phyloP scores from a whole-genome alignment of 2,888 invertebrate genomes.

The Clivina fossor region DNA sequence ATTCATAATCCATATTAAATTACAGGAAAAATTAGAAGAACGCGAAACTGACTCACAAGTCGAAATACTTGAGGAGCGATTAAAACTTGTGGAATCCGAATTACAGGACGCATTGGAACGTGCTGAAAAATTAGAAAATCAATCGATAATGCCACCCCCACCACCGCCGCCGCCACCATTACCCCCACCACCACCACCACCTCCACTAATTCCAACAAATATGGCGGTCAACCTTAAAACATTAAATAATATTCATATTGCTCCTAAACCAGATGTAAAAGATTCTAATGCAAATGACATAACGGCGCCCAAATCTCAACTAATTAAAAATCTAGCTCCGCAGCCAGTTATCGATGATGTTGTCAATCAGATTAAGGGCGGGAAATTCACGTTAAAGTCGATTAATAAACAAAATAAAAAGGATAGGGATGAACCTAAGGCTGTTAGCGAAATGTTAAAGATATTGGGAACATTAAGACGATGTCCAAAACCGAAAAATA shows the following conservation, averaged over 20 bases:
- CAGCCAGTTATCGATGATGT: slow-evolving; percentile 64
- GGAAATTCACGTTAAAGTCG: slow-evolving; percentile 69
- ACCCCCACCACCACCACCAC: slow-evolving; percentile 46
- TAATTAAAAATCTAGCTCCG: slow-evolving; percentile 4
- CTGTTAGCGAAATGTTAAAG: slow-evolving; percentile 68
- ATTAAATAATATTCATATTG: not conserved
- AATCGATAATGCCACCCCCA: slow-evolving; percentile 53
- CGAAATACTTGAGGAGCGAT: slow-evolving; percentile 69
- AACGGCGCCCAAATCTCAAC: slow-evolving; percentile 10
- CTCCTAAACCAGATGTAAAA: slow-evolving; percentile 32
- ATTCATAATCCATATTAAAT: slow-evolving; percentile 16
- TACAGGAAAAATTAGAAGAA: slow-evolving; percentile 64
- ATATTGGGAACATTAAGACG: slow-evolving; percentile 65
- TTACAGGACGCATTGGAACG: slow-evolving; percentile 62
- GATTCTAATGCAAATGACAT: slow-evolving; percentile 22
- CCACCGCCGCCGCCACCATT: slow-evolving; percentile 54
- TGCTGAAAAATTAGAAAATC: slow-evolving; percentile 60
- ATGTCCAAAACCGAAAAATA: slow-evolving; percentile 54
- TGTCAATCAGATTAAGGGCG: slow-evolving; percentile 75
- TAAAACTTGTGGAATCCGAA: slow-evolving; percentile 69
- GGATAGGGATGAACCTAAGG: slow-evolving; percentile 63
- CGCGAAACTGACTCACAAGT: slow-evolving; percentile 67
- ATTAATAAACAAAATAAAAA: slow-evolving; percentile 63
- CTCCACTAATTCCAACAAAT: slow-evolving; percentile 44
- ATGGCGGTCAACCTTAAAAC: too few species aligned